A percentile compares a stretch with the other conserved stretches of the same genome.
Conservation (phyloP, 2,113 vertebrate species). For the Coracopsis vasa region DNA sequence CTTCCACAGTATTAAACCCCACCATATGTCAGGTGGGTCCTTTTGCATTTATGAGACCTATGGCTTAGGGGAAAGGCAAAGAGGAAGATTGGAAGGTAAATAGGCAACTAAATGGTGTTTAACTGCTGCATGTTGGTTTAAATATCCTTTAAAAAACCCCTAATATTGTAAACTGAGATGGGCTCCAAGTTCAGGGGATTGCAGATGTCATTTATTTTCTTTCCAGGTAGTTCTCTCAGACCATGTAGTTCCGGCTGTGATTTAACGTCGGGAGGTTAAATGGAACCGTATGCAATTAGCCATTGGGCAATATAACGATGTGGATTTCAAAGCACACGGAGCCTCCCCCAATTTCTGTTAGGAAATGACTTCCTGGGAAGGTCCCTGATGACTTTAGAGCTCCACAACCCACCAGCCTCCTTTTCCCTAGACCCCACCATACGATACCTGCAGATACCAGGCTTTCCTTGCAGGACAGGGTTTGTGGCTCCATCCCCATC, state of each 20-base stretch:
- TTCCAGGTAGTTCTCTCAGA: constrained; percentile 17
- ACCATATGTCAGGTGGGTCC: background rate
- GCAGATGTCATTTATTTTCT: constrained; percentile 42
- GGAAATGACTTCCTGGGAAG: background rate
- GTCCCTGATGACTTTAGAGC: background rate
- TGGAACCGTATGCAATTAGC: background rate
- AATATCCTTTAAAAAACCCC: background rate
- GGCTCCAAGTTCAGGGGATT: background rate
- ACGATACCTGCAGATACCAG: background rate
- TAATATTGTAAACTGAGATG: constrained; percentile 6
- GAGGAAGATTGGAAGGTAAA: background rate
- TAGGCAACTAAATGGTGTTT: background rate
- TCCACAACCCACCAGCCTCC: accelerated
- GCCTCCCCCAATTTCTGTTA: background rate
- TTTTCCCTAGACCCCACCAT: accelerated
- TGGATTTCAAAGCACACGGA: background rate
- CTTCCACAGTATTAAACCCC: background rate
- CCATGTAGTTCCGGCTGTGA: background rate
- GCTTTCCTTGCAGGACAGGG: background rate
- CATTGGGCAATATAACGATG: background rate
- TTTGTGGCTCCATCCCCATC: background rate
- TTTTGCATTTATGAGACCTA: background rate
- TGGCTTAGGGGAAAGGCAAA: background rate
- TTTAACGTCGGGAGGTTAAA: background rate
- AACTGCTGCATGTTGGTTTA: background rate